A percentile compares a stretch with the other conserved stretches of the same genome.
Conservation (phyloP, 2,113 vertebrate species). For the Oncorhynchus mykiss region DNA sequence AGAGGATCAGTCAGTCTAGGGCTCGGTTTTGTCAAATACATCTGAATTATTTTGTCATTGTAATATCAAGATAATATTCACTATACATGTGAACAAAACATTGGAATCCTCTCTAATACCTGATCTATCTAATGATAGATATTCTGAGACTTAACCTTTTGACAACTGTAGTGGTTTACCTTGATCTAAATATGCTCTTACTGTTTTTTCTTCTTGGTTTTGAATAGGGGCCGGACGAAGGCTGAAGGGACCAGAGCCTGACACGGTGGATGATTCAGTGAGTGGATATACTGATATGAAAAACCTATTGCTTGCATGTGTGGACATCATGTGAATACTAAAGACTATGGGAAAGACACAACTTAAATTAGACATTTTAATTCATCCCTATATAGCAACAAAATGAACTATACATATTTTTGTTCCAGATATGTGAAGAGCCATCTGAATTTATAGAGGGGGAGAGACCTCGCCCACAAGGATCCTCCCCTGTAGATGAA, state of each 20-base stretch:
- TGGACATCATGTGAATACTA: not conserved
- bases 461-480: constrained; percentile 90
- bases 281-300: constrained; percentile 45
- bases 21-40: no score
- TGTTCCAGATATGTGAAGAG: constrained; percentile 80
- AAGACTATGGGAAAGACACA: not conserved
- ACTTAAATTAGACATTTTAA: no score
- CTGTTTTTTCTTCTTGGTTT: not conserved
- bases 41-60: no score
- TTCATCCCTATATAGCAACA: no score
- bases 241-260: constrained; percentile 67
- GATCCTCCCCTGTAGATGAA: constrained; percentile 94
- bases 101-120: not conserved
- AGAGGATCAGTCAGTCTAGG: not conserved
- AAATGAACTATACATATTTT: not conserved
- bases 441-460: constrained; percentile 74
- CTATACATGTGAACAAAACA: no score
- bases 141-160: not conserved
- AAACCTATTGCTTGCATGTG: not conserved
- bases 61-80: no score
- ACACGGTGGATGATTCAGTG: constrained; percentile 68
- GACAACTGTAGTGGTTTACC: not conserved
- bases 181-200: not conserved
- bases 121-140: not conserved
- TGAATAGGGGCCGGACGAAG: constrained; percentile 65